A percentile compares a stretch with the other conserved stretches of the same genome.
Conservation (phyloP, 2,888 invertebrate species). For the Drosophila tanythrix region DNA sequence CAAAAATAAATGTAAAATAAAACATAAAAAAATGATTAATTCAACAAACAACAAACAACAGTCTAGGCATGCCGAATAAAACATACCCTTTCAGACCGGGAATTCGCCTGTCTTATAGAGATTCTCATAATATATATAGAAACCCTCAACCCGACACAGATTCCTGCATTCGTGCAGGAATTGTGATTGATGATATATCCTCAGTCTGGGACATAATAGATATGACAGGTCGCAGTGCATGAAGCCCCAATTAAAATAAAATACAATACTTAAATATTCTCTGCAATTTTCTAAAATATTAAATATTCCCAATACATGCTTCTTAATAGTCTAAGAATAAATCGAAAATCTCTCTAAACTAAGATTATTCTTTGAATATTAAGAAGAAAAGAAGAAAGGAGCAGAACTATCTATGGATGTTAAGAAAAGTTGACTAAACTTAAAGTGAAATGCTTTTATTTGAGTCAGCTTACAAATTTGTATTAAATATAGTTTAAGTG, state of each 20-base stretch:
- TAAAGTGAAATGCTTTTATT: neutral
- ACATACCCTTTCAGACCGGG: neutral
- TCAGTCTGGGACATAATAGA: too few species aligned
- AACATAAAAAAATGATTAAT: slow-evolving; percentile 9
- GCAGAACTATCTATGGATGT: too few species aligned
- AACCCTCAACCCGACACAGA: neutral
- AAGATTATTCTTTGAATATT: neutral
- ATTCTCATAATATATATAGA: neutral
- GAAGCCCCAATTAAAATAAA: too few species aligned
- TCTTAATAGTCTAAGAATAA: too few species aligned
- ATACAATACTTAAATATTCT: too few species aligned
- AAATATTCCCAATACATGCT: neutral
- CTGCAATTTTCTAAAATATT: neutral
- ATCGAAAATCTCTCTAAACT: neutral
- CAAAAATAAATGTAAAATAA: slow-evolving; percentile 1
- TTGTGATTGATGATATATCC: neutral
- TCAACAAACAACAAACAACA: neutral
- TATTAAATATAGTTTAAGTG: neutral
- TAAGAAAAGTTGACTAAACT: neutral
- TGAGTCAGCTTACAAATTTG: neutral
- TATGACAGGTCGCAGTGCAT: too few species aligned
- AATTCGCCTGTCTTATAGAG: neutral
- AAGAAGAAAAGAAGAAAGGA: neutral
- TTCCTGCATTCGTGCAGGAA: neutral
- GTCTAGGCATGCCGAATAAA: neutral